A percentile compares a stretch with the other conserved stretches of the same genome.
Conservation (phyloP, 2,797 vertebrate genomes). For the Rhinichthys osculus region DNA sequence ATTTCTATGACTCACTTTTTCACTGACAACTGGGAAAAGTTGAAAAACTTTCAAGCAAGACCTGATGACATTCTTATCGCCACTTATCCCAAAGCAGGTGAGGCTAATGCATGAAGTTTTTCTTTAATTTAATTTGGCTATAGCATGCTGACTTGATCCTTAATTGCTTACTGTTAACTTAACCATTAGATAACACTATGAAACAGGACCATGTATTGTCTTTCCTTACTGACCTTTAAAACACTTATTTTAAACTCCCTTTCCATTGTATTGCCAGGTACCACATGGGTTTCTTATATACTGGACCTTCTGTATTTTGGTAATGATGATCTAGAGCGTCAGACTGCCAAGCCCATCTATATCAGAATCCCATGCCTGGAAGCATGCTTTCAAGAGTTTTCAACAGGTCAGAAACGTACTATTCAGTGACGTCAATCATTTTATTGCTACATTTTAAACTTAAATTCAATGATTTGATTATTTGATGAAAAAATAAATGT, state of each 20-base stretch:
- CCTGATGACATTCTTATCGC: slow-evolving; percentile 63
- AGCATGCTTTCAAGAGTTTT: not conserved
- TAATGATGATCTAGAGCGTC: slow-evolving; percentile 54
- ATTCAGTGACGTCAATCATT: not conserved
- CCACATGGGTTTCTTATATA: slow-evolving; percentile 74
- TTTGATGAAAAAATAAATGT: too few species aligned
- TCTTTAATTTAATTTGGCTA: not conserved
- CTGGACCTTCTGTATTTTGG: slow-evolving; percentile 73
- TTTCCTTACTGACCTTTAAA: not conserved
- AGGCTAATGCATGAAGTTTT: not conserved
- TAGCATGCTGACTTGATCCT: not conserved
- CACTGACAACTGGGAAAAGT: slow-evolving; percentile 64
- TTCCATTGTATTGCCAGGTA: slow-evolving; percentile 62
- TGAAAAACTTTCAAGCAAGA: slow-evolving; percentile 63
- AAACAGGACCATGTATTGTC: not conserved
- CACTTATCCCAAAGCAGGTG: slow-evolving; percentile 74
- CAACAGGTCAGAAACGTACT: slow-evolving; percentile 59
- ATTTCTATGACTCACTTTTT: slow-evolving; percentile 60
- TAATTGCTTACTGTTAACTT: not conserved
- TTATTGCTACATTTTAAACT: not conserved
- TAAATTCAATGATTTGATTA: too few species aligned
- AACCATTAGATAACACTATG: not conserved
- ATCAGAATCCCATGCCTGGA: slow-evolving; percentile 74
- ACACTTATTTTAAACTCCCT: not conserved
- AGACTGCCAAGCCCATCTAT: slow-evolving; percentile 61